These are phyloP conservation scores for Chloromyia formosa DNA, from an alignment of 2,888 invertebrate species.

Conservation along the genomic window DNA sequence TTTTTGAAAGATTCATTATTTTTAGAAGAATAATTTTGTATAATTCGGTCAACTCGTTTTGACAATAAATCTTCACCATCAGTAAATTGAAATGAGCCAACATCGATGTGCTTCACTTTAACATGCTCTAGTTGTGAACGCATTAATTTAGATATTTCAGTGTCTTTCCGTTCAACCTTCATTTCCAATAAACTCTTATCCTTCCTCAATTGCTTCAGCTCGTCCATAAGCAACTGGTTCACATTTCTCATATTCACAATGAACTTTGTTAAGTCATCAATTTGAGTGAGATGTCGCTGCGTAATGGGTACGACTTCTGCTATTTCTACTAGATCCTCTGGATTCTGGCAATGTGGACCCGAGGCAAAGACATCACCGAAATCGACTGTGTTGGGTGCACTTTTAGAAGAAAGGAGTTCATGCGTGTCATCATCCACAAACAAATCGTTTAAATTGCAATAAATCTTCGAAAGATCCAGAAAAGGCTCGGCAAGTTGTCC, in stretches of 20 bases:
- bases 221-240: constrained; percentile 25
- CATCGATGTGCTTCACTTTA: background rate
- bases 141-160: constrained; percentile 36
- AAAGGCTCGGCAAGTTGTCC: constrained; percentile 48
- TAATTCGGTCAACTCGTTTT: constrained; percentile 4
- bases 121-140: background rate
- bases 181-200: constrained; percentile 36
- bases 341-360: background rate
- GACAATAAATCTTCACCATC: background rate
- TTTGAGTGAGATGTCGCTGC: constrained; percentile 29
- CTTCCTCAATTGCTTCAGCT: constrained; percentile 26
- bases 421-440: constrained; percentile 24
- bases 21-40: background rate
- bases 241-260: constrained; percentile 28
- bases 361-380: background rate
- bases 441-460: constrained; percentile 20
- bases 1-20: background rate
- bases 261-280: constrained; percentile 44
- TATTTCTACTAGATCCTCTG: background rate
- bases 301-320: background rate
- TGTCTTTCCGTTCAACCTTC: constrained; percentile 39
- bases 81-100: no score
- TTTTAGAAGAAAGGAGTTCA: background rate
- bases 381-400: background rate
- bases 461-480: constrained; percentile 15